phyloP scores from a whole-genome alignment of 2,797 vertebrate genomes.

The Argya squamiceps region DNA sequence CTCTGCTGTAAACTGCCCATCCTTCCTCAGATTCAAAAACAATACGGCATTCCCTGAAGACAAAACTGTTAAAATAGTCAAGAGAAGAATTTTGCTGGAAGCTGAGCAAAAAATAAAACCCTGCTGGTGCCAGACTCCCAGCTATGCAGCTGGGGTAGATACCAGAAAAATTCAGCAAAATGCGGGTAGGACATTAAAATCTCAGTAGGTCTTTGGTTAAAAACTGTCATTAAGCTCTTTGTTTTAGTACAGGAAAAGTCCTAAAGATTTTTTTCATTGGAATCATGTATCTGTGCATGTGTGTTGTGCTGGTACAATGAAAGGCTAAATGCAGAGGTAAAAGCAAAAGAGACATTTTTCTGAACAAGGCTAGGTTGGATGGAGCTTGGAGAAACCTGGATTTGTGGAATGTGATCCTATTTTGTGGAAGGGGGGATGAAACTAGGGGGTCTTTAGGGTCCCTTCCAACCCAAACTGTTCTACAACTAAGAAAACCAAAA shows the following conservation, averaged over 20 bases:
- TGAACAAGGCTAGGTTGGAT: background rate
- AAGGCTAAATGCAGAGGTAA: background rate
- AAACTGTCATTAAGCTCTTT: background rate
- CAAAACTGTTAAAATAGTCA: background rate
- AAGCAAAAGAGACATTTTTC: background rate
- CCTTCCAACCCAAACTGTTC: background rate
- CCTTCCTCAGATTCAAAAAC: background rate
- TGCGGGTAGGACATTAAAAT: background rate
- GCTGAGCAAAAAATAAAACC: background rate
- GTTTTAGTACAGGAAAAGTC: background rate
- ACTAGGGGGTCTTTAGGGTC: background rate
- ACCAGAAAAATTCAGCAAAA: background rate
- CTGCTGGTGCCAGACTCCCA: background rate
- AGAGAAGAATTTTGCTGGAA: background rate
- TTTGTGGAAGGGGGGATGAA: background rate
- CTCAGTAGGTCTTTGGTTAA: background rate
- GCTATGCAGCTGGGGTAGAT: background rate
- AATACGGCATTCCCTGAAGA: rapidly evolving
- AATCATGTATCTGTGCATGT: background rate
- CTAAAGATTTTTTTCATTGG: background rate
- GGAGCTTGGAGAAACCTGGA: background rate
- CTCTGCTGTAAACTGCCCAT: background rate
- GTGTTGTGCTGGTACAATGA: rapidly evolving
- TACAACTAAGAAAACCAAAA: background rate
- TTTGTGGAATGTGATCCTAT: background rate